Percentiles rank a stretch among this genome's conserved stretches.
Evolutionary conservation across 2,888 invertebrate genomes (phyloP).

Genomic region (Panopea generosa): DNA sequence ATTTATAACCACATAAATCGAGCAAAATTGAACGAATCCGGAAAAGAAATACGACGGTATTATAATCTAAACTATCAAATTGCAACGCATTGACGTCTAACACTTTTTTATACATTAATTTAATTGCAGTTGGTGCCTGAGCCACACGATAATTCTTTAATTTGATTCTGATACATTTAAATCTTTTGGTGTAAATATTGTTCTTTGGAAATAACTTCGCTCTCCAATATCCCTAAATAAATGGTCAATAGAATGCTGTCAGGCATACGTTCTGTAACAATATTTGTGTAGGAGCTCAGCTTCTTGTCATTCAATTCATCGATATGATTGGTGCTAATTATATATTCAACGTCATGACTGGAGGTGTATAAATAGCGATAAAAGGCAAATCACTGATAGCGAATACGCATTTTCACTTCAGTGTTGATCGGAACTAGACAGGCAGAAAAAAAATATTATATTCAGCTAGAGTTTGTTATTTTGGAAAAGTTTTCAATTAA

Average conservation of each 20-base stretch:
- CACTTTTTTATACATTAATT: background rate
- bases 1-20: background rate
- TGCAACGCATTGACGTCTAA: slow-evolving; percentile 4
- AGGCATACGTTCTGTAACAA: slow-evolving; percentile 17
- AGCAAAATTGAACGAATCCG: slow-evolving; percentile 17
- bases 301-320: background rate
- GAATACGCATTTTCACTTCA: slow-evolving; percentile 10
- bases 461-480: background rate
- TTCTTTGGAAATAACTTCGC: slow-evolving; percentile 4
- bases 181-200: slow-evolving; percentile 11
- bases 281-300: slow-evolving; percentile 12
- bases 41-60: slow-evolving; percentile 8
- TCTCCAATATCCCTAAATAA: background rate
- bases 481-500: background rate
- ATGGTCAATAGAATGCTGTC: slow-evolving; percentile 34
- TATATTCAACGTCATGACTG: slow-evolving; percentile 52
- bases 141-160: background rate
- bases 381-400: slow-evolving; percentile 19
- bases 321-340: slow-evolving; percentile 23
- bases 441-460: too few relatives aligned
- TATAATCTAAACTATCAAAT: slow-evolving; percentile 12
- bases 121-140: background rate
- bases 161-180: slow-evolving; percentile 3
- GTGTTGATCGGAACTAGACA: background rate
- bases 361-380: slow-evolving; percentile 40